Conservation (phyloP, 2,113 vertebrate species). For the Rhea americana region DNA sequence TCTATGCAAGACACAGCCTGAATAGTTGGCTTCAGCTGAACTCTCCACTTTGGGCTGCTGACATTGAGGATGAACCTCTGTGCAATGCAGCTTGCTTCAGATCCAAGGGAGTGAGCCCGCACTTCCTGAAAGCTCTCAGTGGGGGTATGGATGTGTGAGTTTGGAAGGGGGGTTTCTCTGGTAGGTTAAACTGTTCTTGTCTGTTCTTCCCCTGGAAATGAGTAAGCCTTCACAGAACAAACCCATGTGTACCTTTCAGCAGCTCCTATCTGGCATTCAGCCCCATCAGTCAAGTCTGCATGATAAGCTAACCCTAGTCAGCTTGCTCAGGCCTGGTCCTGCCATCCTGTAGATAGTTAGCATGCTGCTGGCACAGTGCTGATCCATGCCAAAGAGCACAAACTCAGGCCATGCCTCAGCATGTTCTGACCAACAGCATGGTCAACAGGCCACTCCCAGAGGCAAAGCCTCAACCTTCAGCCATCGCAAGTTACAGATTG, state of each 20-base stretch:
- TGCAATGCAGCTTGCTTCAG: background rate
- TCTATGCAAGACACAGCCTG: background rate
- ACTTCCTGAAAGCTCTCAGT: accelerated
- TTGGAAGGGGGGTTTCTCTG: background rate
- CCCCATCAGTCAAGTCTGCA: no score
- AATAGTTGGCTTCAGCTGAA: background rate
- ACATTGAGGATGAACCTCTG: background rate
- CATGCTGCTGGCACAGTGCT: no score
- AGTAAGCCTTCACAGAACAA: background rate
- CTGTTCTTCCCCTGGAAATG: background rate
- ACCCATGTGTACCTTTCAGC: no score
- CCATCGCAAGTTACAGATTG: background rate
- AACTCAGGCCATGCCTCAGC: no score
- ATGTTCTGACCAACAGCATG: no score
- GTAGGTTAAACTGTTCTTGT: background rate
- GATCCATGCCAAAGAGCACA: background rate
- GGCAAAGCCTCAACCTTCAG: background rate
- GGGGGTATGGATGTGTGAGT: accelerated
- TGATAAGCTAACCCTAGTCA: no score
- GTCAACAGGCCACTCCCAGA: no score
- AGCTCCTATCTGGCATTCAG: no score
- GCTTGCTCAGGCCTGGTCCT: no score
- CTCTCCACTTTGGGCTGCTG: accelerated
- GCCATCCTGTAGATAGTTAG: no score
- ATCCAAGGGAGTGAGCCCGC: background rate